These are phyloP conservation scores for Carassius gibelio DNA, from an alignment of 2,113 vertebrate species.

Conservation along the genomic window DNA sequence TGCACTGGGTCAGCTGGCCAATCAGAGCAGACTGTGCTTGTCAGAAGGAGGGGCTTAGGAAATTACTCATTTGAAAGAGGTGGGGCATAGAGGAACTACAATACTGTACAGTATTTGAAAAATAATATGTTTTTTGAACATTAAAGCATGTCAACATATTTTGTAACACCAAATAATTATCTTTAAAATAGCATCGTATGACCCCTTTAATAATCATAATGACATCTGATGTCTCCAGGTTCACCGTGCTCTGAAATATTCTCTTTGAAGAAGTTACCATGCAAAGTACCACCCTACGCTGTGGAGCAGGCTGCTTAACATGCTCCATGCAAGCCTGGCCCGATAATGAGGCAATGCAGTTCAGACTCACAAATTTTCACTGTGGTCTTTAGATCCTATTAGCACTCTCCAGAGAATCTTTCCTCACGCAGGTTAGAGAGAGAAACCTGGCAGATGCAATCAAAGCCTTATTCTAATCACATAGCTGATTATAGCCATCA, in stretches of 20 bases:
- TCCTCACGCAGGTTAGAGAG: constrained; percentile 29
- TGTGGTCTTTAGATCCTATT: constrained; percentile 48
- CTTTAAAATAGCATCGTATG: no score
- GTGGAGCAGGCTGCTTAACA: constrained; percentile 1
- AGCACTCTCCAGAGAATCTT: constrained; percentile 31
- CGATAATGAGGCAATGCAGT: constrained; percentile 39
- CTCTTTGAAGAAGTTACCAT: constrained; percentile 47
- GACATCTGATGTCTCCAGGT: constrained; percentile 28
- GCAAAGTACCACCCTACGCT: neutral
- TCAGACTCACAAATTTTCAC: constrained; percentile 49
- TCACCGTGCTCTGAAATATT: constrained; percentile 30
- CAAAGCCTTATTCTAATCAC: constrained; percentile 47
- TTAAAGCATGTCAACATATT: no score
- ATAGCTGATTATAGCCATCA: constrained; percentile 31
- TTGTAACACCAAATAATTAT: no score
- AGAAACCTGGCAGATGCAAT: constrained; percentile 35
- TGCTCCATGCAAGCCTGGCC: constrained; percentile 20
- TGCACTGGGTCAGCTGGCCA: no score
- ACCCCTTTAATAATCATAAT: constrained; percentile 21
- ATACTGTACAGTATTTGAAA: no score
- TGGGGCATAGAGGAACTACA: no score
- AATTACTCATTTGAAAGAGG: no score
- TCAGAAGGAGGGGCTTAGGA: no score
- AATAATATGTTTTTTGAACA: no score
- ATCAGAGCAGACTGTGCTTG: no score